A percentile compares a stretch with the other conserved stretches of the same genome.
These are phyloP conservation scores for Drosophila miranda DNA, from an alignment of 1,140 invertebrate genomes.

Conservation along the genomic window DNA sequence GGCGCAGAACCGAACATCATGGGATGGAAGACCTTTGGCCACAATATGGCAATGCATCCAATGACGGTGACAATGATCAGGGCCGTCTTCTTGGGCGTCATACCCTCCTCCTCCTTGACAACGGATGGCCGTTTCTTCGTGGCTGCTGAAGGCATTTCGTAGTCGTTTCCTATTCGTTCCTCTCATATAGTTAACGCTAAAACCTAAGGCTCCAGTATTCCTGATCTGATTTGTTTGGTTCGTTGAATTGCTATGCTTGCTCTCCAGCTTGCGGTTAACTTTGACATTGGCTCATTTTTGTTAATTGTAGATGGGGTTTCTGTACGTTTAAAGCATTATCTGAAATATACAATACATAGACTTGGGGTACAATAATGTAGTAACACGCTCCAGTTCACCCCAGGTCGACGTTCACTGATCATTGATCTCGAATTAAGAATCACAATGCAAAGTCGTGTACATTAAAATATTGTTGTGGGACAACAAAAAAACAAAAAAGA, in stretches of 20 bases:
- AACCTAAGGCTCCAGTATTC: constrained; percentile 44
- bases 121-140: constrained; percentile 41
- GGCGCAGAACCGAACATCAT: constrained; percentile 86
- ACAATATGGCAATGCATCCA: constrained; percentile 96
- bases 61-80: constrained; percentile 94
- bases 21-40: constrained; percentile 97
- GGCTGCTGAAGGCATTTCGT: constrained; percentile 46
- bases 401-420: constrained; percentile 35
- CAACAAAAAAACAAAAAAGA: constrained; percentile 34
- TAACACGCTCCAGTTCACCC: constrained; percentile 31
- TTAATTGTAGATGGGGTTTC: constrained; percentile 18
- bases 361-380: constrained; percentile 4
- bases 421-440: constrained; percentile 26
- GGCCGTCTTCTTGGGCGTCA: constrained; percentile 93
- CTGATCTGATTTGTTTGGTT: constrained; percentile 39
- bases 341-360: constrained; percentile 53
- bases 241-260: constrained; percentile 24
- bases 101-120: constrained; percentile 83
- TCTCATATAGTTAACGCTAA: constrained; percentile 18
- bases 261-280: constrained; percentile 58
- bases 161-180: constrained; percentile 7
- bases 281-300: constrained; percentile 70
- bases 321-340: constrained; percentile 68
- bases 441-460: constrained; percentile 29
- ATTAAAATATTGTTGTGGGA: constrained; percentile 45